Conservation (phyloP, 2,113 vertebrate species). For the Sander vitreus region DNA sequence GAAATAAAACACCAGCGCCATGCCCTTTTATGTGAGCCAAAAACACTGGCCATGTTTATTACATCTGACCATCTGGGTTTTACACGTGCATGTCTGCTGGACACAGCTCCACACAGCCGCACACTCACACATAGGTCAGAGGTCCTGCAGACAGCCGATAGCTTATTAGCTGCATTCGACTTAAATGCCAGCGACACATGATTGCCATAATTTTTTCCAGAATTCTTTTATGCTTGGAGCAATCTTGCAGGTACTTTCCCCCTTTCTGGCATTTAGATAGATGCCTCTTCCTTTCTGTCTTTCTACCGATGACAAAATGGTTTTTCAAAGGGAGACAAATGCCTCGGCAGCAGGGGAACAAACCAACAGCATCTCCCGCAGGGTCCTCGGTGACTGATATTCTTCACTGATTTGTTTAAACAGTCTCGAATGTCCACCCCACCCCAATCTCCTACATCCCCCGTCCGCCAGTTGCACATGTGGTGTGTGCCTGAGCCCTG, state of each 20-base stretch:
- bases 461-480: conserved; percentile 58
- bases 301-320: conserved; percentile 33
- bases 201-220: conserved; percentile 33
- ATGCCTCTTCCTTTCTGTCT: conserved; percentile 19
- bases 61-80: conserved; percentile 80
- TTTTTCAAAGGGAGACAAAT: conserved; percentile 65
- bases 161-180: conserved; percentile 54
- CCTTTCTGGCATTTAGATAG: conserved; percentile 6
- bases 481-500: conserved; percentile 45
- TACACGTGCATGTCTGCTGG: conserved; percentile 72
- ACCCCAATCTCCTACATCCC: conserved; percentile 15
- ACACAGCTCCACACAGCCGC: conserved; percentile 45
- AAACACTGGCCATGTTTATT: conserved; percentile 75
- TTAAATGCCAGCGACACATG: conserved; percentile 35
- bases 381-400: conserved; percentile 72
- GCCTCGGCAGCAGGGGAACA: conserved; percentile 64
- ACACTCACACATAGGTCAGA: conserved; percentile 58
- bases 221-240: conserved; percentile 14
- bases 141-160: conserved; percentile 53
- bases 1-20: conserved; percentile 75
- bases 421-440: conserved; percentile 76
- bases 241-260: conserved; percentile 24
- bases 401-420: conserved; percentile 82
- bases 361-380: conserved; percentile 66
- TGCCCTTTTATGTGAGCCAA: conserved; percentile 68